A percentile compares a stretch with the other conserved stretches of the same genome.
These are phyloP conservation scores for Microcaecilia unicolor DNA, from an alignment of 2,797 vertebrate species.

Conservation along the genomic window DNA sequence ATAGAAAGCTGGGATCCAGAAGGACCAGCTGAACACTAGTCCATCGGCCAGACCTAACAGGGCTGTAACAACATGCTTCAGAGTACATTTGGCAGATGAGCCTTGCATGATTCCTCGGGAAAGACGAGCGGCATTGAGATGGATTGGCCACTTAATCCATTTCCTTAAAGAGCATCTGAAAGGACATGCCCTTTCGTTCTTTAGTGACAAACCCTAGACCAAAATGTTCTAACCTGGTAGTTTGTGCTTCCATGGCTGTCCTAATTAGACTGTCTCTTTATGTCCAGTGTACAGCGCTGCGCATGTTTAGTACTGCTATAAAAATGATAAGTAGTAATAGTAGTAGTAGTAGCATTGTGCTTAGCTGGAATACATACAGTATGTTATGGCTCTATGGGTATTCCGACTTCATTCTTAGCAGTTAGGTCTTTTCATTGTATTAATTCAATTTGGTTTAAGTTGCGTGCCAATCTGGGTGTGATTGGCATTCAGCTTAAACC, in stretches of 20 bases:
- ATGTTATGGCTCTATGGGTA: constrained; percentile 15
- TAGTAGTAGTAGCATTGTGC: too few species aligned
- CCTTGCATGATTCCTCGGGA: constrained; percentile 21
- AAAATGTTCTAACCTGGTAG: constrained; percentile 18
- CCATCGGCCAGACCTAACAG: constrained; percentile 46
- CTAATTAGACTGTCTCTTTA: too few species aligned
- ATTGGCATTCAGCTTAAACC: too few species aligned
- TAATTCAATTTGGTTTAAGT: too few species aligned
- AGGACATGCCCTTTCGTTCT: constrained; percentile 6
- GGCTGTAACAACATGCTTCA: constrained; percentile 35
- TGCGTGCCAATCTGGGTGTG: too few species aligned
- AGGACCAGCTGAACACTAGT: constrained; percentile 52
- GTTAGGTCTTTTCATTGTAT: too few species aligned
- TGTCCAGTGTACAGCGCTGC: too few species aligned
- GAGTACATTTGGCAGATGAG: constrained; percentile 37
- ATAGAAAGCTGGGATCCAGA: constrained; percentile 43
- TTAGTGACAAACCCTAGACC: neutral
- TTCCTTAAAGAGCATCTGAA: constrained; percentile 23
- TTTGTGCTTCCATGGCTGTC: constrained; percentile 6
- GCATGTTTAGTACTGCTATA: too few species aligned
- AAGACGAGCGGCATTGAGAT: constrained; percentile 23
- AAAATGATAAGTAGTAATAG: too few species aligned
- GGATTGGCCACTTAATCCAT: constrained; percentile 44
- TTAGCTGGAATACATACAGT: constrained; percentile 1
- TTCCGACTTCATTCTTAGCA: constrained; percentile 1